phyloP scores from a whole-genome alignment of 2,797 vertebrate genomes.

The Phoebastria nigripes region DNA sequence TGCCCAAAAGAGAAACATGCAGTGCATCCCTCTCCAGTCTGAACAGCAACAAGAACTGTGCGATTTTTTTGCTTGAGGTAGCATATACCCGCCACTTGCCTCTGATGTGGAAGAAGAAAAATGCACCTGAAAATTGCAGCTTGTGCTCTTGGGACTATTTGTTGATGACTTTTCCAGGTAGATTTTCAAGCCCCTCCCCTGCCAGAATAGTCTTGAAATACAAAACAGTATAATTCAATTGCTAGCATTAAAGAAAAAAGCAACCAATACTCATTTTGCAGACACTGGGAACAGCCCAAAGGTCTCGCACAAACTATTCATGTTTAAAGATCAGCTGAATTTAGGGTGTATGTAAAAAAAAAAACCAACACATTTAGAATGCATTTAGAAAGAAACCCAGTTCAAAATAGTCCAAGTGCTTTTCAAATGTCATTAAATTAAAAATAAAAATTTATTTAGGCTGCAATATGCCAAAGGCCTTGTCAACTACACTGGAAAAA shows the following conservation, averaged over 20 bases:
- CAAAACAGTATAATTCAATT: background rate
- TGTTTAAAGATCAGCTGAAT: background rate
- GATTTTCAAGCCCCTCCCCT: background rate
- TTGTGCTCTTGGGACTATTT: background rate
- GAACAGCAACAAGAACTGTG: background rate
- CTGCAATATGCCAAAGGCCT: background rate
- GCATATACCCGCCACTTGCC: background rate
- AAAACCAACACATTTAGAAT: background rate
- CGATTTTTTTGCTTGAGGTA: background rate
- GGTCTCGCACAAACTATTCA: background rate
- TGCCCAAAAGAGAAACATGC: background rate
- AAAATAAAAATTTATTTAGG: background rate
- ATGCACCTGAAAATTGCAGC: background rate
- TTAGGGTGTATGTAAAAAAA: background rate
- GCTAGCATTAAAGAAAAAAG: background rate
- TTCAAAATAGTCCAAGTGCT: background rate
- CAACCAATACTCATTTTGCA: background rate
- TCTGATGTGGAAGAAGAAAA: background rate
- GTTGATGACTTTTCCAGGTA: background rate
- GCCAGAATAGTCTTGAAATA: background rate
- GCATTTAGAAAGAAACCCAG: background rate
- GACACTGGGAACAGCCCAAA: background rate
- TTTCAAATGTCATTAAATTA: background rate
- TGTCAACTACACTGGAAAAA: background rate
- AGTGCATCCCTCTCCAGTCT: background rate